A percentile compares a stretch with the other conserved stretches of the same genome.
These are phyloP conservation scores for Catostomus latipinnis DNA, from an alignment of 2,797 vertebrate species.

Conservation along the genomic window DNA sequence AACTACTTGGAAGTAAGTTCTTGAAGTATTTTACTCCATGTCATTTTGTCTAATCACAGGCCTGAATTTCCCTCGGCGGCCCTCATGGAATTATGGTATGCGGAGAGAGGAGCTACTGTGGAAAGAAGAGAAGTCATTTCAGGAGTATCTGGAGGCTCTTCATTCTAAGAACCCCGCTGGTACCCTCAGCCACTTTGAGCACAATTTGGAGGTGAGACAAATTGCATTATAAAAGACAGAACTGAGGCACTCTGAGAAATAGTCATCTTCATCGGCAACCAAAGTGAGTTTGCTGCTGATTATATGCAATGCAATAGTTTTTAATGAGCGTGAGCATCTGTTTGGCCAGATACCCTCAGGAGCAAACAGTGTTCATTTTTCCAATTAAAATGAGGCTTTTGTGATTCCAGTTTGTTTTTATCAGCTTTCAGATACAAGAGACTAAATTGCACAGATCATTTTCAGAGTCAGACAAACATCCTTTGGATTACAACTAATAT, in stretches of 20 bases:
- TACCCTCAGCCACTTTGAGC: conserved; percentile 91
- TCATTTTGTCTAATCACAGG: conserved; percentile 69
- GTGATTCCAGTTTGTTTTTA: conserved; percentile 3
- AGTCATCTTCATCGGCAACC: neutral
- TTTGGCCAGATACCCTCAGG: conserved; percentile 6
- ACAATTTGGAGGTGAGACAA: conserved; percentile 88
- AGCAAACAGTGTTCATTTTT: conserved; percentile 7
- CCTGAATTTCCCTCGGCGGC: conserved; percentile 88
- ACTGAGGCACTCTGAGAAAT: neutral
- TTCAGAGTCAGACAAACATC: neutral
- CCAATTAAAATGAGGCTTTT: conserved; percentile 2
- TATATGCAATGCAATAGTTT: conserved; percentile 6
- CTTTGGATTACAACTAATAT: neutral
- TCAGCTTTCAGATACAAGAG: neutral
- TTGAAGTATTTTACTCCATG: neutral
- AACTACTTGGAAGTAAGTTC: neutral
- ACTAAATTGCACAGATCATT: neutral
- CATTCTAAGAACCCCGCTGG: conserved; percentile 82
- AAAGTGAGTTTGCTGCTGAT: neutral
- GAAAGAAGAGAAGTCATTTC: conserved; percentile 88
- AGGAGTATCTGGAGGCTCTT: conserved; percentile 84
- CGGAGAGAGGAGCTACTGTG: conserved; percentile 83
- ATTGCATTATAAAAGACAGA: neutral
- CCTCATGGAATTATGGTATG: conserved; percentile 92
- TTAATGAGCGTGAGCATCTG: neutral